Evolutionary conservation across 1,140 invertebrate species (phyloP).

Genomic region (Drosophila persimilis): DNA sequence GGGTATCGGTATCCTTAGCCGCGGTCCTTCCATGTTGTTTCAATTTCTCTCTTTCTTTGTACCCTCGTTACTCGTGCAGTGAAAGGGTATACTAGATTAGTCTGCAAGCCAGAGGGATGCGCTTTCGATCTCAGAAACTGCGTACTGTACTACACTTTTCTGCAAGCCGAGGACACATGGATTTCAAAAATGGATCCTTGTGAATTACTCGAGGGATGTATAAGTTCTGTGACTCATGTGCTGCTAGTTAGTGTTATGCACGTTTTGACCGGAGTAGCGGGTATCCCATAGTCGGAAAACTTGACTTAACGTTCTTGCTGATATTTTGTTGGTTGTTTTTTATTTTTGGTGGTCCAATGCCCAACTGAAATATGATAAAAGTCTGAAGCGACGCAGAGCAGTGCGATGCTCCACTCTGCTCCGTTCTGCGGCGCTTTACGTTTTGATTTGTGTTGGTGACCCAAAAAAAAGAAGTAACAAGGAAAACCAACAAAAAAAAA

Average conservation of each 20-base stretch:
- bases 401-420: not conserved
- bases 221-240: no score
- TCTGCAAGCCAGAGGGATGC: no score
- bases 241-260: no score
- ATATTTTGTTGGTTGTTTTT: slow-evolving; percentile 4
- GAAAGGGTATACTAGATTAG: no score
- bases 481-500: slow-evolving; percentile 11
- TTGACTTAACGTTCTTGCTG: not conserved
- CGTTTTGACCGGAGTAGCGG: no score
- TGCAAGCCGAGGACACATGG: no score
- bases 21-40: slow-evolving; percentile 30
- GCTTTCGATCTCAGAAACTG: no score
- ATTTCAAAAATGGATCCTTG: no score
- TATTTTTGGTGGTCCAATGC: slow-evolving; percentile 48
- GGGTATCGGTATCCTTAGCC: slow-evolving; percentile 43
- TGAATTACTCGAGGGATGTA: no score
- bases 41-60: slow-evolving; percentile 24
- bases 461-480: slow-evolving; percentile 30
- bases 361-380: slow-evolving; percentile 79
- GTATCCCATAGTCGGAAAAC: no score
- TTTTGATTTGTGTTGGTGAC: slow-evolving; percentile 79
- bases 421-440: slow-evolving; percentile 52
- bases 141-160: no score
- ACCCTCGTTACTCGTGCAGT: no score
- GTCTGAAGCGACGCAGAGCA: slow-evolving; percentile 39